phyloP scores from a whole-genome alignment of 1,140 invertebrate genomes.

The Ips nitidus region DNA sequence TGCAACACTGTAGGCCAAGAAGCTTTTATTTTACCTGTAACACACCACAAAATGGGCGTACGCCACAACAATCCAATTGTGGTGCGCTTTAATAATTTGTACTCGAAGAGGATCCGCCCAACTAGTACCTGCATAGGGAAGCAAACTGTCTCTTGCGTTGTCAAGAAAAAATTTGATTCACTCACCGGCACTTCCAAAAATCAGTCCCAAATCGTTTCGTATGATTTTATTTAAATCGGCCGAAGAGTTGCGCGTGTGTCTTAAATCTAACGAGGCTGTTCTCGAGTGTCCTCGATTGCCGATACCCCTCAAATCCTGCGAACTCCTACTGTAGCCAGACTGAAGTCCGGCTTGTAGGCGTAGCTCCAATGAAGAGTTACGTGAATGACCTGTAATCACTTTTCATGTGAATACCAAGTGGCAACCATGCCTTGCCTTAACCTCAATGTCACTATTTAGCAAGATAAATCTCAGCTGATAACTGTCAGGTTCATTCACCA shows the following conservation, averaged over 20 bases:
- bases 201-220: conserved; percentile 68
- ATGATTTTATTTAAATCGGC: conserved; percentile 76
- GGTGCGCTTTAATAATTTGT: conserved; percentile 94
- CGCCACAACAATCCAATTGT: conserved; percentile 96
- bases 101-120: conserved; percentile 86
- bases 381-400: conserved; percentile 43
- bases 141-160: background rate
- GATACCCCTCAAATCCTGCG: conserved; percentile 51
- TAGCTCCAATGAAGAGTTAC: conserved; percentile 78
- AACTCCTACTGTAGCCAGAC: conserved; percentile 50
- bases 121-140: conserved; percentile 56
- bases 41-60: conserved; percentile 95
- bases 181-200: conserved; percentile 66
- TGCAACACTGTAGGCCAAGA: background rate
- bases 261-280: conserved; percentile 78
- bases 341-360: conserved; percentile 55
- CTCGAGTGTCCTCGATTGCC: conserved; percentile 79
- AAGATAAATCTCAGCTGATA: too few species aligned
- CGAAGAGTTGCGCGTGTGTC: conserved; percentile 76
- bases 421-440: too few species aligned
- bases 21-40: conserved; percentile 69
- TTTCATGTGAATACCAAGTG: background rate
- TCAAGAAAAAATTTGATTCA: background rate
- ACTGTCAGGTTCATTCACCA: too few species aligned
- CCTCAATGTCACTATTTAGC: too few species aligned